A percentile compares a stretch with the other conserved stretches of the same genome.
Evolutionary conservation across 2,113 vertebrate species (phyloP).

Genomic region (Paramisgurnus dabryanus): DNA sequence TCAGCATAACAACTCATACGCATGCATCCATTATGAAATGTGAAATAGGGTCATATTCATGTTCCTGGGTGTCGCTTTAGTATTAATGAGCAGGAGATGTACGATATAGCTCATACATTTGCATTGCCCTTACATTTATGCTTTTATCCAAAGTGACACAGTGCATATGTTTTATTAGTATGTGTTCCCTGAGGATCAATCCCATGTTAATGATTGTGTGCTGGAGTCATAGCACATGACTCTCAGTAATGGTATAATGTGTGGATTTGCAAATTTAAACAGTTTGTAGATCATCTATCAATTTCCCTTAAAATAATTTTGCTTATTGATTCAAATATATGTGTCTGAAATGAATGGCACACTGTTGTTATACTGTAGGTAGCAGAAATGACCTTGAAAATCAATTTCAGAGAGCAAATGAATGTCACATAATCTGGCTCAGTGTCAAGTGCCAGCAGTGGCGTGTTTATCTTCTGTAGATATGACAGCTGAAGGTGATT

Average conservation of each 20-base stretch:
- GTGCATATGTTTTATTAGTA: no score
- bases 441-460: background rate
- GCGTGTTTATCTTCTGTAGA: conserved; percentile 5
- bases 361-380: background rate
- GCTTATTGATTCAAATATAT: no score
- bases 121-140: background rate
- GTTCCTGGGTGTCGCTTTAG: conserved; percentile 4
- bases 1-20: background rate
- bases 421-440: background rate
- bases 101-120: background rate
- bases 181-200: no score
- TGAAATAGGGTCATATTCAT: conserved; percentile 3
- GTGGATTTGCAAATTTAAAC: no score
- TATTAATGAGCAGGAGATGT: conserved; percentile 2
- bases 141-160: no score
- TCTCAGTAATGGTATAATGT: no score
- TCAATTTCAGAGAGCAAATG: background rate
- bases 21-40: background rate
- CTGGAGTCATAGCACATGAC: no score
- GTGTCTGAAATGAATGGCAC: background rate
- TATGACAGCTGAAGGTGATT: conserved; percentile 14
- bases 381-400: background rate
- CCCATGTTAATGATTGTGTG: no score
- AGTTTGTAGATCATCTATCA: no score
- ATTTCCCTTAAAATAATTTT: no score